A percentile compares a stretch with the other conserved stretches of the same genome.
Evolutionary conservation across 2,797 vertebrate genomes (phyloP).

Genomic region (Diplodus sargus): DNA sequence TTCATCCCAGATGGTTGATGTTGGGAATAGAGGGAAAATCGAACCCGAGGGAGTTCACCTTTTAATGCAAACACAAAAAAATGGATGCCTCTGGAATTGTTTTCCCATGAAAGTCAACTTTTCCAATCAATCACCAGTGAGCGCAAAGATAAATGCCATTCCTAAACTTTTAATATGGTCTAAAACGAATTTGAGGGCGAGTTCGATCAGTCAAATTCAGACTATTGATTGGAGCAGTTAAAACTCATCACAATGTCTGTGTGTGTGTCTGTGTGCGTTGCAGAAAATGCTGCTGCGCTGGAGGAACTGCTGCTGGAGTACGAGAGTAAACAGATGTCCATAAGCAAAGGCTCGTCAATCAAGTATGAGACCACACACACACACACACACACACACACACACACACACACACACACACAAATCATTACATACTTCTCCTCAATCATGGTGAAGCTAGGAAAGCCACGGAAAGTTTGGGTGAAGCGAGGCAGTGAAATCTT

Average conservation of each 20-base stretch:
- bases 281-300: conserved; percentile 94
- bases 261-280: conserved; percentile 32
- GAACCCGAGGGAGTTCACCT: not conserved
- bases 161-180: not conserved
- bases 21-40: not conserved
- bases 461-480: conserved; percentile 6
- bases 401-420: not conserved
- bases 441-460: conserved; percentile 24
- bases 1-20: not conserved
- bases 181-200: not conserved
- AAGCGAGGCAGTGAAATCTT: not conserved
- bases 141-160: not conserved
- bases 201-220: not conserved
- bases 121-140: not conserved
- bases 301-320: conserved; percentile 96
- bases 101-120: not conserved
- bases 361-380: conserved; percentile 83
- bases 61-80: not conserved
- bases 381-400: conserved; percentile 2
- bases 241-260: not conserved
- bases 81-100: not conserved
- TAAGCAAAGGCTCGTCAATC: conserved; percentile 82
- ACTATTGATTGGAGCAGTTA: not conserved
- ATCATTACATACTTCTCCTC: conserved; percentile 19
- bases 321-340: conserved; percentile 86